Conservation (phyloP, 1,140 invertebrate genomes). For the Lasioglossum albipes region DNA sequence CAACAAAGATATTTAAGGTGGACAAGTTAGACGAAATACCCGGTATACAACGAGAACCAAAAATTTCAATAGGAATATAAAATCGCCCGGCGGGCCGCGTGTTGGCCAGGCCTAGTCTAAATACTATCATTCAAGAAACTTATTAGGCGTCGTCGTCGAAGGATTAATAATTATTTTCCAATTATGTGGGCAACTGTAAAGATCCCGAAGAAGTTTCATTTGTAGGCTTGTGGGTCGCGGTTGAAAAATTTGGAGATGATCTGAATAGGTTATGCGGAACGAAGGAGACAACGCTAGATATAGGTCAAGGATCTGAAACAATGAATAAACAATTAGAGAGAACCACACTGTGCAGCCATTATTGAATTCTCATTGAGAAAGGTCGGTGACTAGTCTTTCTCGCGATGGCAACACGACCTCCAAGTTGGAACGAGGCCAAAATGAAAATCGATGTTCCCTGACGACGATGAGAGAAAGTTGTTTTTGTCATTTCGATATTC, state of each 20-base stretch:
- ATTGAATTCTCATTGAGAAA: constrained; percentile 43
- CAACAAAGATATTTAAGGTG: too few species aligned
- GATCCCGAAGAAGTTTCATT: too few species aligned
- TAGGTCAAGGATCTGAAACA: neutral
- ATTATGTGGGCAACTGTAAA: too few species aligned
- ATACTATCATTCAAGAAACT: too few species aligned
- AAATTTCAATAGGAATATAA: too few species aligned
- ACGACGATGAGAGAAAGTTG: constrained; percentile 37
- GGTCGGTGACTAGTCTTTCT: constrained; percentile 28
- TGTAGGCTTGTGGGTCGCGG: too few species aligned
- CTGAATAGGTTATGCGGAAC: neutral
- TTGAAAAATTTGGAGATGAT: neutral
- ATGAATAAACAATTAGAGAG: constrained; percentile 1
- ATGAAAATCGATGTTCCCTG: constrained; percentile 29
- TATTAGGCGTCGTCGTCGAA: too few species aligned
- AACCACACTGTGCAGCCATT: constrained; percentile 4
- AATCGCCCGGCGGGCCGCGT: too few species aligned
- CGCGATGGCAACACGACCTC: constrained; percentile 9
- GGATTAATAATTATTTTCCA: too few species aligned
- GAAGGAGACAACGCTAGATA: neutral
- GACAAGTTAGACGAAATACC: too few species aligned
- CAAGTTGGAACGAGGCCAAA: constrained; percentile 43
- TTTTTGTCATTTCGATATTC: constrained; percentile 41
- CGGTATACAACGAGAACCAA: too few species aligned
- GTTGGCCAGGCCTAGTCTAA: too few species aligned